phyloP scores from a whole-genome alignment of 1,140 invertebrate species.

The Drosophila ambigua region DNA sequence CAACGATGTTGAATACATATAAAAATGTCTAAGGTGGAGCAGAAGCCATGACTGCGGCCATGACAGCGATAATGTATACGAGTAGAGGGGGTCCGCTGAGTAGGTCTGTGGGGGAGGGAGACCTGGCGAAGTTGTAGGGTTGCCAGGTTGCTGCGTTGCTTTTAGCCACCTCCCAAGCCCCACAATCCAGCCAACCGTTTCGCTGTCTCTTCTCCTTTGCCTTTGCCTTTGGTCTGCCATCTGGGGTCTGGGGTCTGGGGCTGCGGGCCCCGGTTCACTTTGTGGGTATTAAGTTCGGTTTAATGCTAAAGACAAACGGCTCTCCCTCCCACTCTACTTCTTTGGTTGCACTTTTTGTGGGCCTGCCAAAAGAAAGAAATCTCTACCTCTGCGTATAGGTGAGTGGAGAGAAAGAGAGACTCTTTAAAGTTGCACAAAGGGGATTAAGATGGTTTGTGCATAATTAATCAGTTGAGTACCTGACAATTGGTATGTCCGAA shows the following conservation, averaged over 20 bases:
- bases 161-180: conserved; percentile 28
- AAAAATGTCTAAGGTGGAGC: conserved; percentile 81
- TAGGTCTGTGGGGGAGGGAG: conserved; percentile 1
- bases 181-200: conserved; percentile 10
- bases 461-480: conserved; percentile 29
- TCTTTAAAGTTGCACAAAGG: conserved; percentile 51
- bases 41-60: conserved; percentile 83
- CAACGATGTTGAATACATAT: conserved; percentile 75
- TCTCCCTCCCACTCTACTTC: conserved; percentile 3
- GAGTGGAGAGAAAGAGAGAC: conserved; percentile 9
- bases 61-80: conserved; percentile 80
- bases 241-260: conserved; percentile 32
- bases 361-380: conserved; percentile 23
- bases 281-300: conserved; percentile 77
- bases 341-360: conserved; percentile 56
- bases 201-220: conserved; percentile 3
- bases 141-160: conserved; percentile 40
- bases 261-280: conserved; percentile 35
- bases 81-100: conserved; percentile 20
- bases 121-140: conserved; percentile 57
- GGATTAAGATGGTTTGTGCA: conserved; percentile 34
- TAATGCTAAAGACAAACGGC: conserved; percentile 73
- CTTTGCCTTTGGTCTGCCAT: background rate
- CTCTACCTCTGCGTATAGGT: conserved; percentile 9
- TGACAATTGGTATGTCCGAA: background rate